Base-by-base conservation (phyloP, 2,888 invertebrate genomes). In the Sturmia bella region DNA sequence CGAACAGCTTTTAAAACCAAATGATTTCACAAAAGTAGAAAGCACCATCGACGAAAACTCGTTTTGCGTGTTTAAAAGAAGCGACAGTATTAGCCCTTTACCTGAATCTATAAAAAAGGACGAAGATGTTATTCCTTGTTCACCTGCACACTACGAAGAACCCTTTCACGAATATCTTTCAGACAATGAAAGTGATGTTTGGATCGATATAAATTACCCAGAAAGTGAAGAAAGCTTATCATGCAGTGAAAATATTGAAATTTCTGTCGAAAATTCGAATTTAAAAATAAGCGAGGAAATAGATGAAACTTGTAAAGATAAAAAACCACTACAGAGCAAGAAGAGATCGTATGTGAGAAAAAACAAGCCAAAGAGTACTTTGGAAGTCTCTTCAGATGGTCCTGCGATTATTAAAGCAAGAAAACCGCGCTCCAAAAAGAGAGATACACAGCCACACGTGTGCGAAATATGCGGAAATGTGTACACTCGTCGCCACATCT, bases 391-490 rank as follows among this genome's bases (percentile, higher is more conserved):
- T 1, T 82, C 85, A 37, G 87, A 87, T 76, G 87, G 85, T 17
- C 80, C 85, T 7, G 84, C 85, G 13, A 54, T 86, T 2, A 84
- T 86, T 48, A 80, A 83, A 3, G 76, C 73, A 12, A 80, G 66
- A 50, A 50, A 80, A 3, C 37, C 61, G 6, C 41, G 61, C 9
- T 11, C 19, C 1, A 70, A 74, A 17, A 50, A 19, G 9, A 66
- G 68, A 13, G 87, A 45, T 45, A 86, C 39, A 66, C 84, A 84
- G 19, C 69, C 84, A 3, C 88, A 90, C 83, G 87, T 90, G n/a
- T 91, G 91, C 79, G 88, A 89, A 15, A 83, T 90, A 9, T 91
- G 91, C 75, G 91, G 91, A 2, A 91, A 91, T 76, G 87, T 86
- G 0, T 91, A 91, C 84, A 87, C 88, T 7, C 87, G 89, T 3